Percentiles rank a stretch among this genome's conserved stretches.
Conservation (phyloP, 2,797 vertebrate genomes). For the Arremon aurantiirostris region DNA sequence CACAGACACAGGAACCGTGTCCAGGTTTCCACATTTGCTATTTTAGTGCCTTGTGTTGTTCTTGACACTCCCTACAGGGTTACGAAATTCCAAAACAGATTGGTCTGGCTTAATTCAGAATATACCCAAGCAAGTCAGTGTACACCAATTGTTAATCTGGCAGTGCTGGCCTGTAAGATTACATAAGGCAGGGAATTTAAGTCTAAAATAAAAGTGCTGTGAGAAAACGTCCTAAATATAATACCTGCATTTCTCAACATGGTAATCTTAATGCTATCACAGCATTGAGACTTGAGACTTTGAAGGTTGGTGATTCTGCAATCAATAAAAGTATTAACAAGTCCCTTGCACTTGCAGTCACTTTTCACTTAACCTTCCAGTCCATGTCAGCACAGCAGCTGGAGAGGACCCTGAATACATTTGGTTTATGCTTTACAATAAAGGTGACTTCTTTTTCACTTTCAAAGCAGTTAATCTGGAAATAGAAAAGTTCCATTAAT, state of each 20-base stretch:
- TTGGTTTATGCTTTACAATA: not conserved
- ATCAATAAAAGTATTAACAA: not conserved
- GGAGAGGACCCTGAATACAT: not conserved
- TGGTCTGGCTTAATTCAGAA: not conserved
- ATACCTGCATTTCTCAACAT: not conserved
- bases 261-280: not conserved
- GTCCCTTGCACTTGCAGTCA: not conserved
- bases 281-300: not conserved
- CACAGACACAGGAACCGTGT: not conserved
- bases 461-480: not conserved
- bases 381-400: not conserved
- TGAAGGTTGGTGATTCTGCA: not conserved
- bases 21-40: not conserved
- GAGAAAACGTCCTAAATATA: not conserved
- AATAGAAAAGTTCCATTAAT: not conserved
- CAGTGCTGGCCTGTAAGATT: not conserved
- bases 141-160: not conserved
- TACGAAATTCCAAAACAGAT: fast-evolving
- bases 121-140: not conserved
- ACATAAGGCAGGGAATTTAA: not conserved
- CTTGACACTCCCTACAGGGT: not conserved
- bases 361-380: not conserved
- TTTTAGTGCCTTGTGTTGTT: not conserved
- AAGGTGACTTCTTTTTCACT: not conserved
- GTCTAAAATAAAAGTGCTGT: not conserved